These are phyloP conservation scores for Aurelia aurita DNA, from an alignment of 30 jellyfish, hydroid and myxozoan genomes.

Conservation along the genomic window DNA sequence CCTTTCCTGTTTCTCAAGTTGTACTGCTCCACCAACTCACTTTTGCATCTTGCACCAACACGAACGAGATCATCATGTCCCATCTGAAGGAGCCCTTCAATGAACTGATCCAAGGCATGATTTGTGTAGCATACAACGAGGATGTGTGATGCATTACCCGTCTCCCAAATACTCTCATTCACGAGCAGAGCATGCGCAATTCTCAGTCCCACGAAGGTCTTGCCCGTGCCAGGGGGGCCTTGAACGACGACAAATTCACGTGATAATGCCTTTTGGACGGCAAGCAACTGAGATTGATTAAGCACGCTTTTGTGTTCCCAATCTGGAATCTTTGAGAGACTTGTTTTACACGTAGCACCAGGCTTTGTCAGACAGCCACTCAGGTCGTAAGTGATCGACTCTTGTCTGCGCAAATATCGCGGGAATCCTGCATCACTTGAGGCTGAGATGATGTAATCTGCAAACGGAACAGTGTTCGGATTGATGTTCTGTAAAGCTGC, in stretches of 20 bases:
- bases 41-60: constrained; percentile 76
- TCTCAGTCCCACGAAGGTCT: constrained; percentile 83
- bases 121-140: constrained; percentile 86
- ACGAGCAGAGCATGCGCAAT: constrained; percentile 69
- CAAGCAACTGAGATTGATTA: constrained; percentile 42
- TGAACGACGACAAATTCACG: constrained; percentile 71
- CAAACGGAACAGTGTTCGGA: constrained; percentile 46
- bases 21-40: constrained; percentile 63
- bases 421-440: constrained; percentile 31
- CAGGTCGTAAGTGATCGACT: constrained; percentile 3
- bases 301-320: constrained; percentile 8
- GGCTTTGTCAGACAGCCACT: constrained; percentile 30
- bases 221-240: constrained; percentile 99
- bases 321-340: neutral
- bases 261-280: constrained; percentile 57
- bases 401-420: constrained; percentile 7
- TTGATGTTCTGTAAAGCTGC: constrained; percentile 52
- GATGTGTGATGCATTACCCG: constrained; percentile 40
- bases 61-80: constrained; percentile 72
- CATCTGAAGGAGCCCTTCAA: constrained; percentile 66
- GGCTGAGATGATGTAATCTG: constrained; percentile 49
- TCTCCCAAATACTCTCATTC: constrained; percentile 44
- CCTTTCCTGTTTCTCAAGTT: constrained; percentile 20
- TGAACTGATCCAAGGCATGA: constrained; percentile 90
- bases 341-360: neutral